Conservation (phyloP, 2,888 invertebrate genomes). For the Cantharis flavilabris region DNA sequence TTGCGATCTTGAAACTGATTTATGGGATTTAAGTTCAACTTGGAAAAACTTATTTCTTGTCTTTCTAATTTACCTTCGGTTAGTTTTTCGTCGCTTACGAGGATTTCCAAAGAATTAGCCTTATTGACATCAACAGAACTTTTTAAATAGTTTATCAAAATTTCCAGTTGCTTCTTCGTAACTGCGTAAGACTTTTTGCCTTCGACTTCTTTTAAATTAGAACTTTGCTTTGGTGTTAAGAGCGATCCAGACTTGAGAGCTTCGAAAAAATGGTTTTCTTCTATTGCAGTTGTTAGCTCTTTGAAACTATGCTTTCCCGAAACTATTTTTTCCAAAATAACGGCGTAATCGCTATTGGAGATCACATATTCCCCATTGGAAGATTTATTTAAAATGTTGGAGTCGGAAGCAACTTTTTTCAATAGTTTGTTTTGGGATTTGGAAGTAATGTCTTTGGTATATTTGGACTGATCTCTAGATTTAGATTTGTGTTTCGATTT, state of each 20-base stretch:
- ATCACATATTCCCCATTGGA: neutral
- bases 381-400: neutral
- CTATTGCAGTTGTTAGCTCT: neutral
- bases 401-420: neutral
- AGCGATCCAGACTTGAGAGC: neutral
- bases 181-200: neutral
- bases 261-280: neutral
- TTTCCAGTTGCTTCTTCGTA: neutral
- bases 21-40: constrained; percentile 29
- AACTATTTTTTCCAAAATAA: neutral
- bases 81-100: neutral
- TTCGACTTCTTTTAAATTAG: neutral
- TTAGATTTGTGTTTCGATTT: neutral
- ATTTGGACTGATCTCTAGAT: neutral
- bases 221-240: neutral
- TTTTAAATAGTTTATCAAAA: neutral
- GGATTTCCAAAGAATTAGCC: neutral
- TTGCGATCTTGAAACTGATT: constrained; percentile 5
- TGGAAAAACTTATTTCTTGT: constrained; percentile 25
- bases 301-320: neutral
- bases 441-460: neutral
- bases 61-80: neutral
- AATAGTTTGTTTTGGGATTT: neutral
- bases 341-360: neutral
- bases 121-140: neutral